Evolutionary conservation across 2,888 invertebrate species (phyloP).

Genomic region (Cephus runcator): DNA sequence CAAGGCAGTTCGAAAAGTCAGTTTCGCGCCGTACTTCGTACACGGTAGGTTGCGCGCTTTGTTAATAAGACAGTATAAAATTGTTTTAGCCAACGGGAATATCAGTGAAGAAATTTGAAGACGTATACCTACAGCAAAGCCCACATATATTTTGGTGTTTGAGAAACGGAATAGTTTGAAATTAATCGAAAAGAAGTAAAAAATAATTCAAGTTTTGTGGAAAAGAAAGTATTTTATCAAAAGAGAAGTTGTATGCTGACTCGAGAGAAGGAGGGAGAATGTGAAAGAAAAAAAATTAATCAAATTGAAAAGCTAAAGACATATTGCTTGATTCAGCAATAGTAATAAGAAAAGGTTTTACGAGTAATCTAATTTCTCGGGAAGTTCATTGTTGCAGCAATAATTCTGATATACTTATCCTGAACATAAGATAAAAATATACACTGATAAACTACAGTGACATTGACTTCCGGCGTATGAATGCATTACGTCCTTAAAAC

Average conservation of each 20-base stretch:
- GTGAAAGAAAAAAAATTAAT: neutral
- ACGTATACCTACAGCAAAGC: neutral
- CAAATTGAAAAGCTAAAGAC: neutral
- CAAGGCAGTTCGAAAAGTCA: constrained; percentile 46
- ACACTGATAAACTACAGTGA: neutral
- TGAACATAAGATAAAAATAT: neutral
- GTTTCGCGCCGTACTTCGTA: constrained; percentile 44
- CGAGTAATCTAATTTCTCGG: neutral
- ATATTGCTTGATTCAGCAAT: neutral
- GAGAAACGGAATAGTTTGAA: neutral
- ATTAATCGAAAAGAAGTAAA: neutral
- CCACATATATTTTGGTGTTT: neutral
- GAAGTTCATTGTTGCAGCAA: neutral
- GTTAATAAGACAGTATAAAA: neutral
- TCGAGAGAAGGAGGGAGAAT: neutral
- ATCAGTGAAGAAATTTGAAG: neutral
- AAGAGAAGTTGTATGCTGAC: neutral
- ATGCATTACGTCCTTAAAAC: neutral
- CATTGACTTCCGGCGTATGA: neutral
- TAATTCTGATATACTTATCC: neutral
- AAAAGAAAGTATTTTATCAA: neutral
- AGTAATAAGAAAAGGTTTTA: neutral
- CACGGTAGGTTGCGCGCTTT: constrained; percentile 28
- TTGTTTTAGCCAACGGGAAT: neutral
- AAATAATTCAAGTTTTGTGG: neutral